These are phyloP conservation scores for Cephalophus harveyi DNA, from an alignment of 2,113 vertebrate genomes.

Conservation along the genomic window DNA sequence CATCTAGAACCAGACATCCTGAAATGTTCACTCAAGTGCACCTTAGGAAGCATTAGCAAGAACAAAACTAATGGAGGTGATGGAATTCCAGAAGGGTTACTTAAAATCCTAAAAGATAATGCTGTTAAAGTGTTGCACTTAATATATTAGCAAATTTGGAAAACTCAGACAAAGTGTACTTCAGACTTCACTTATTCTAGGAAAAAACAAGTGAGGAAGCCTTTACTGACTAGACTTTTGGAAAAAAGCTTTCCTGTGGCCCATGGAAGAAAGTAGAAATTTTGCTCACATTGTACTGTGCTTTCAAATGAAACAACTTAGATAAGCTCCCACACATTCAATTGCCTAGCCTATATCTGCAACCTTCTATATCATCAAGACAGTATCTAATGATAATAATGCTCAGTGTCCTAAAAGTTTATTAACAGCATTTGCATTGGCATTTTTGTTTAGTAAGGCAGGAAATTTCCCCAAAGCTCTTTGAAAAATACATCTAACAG, in stretches of 20 bases:
- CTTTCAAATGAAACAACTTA: not conserved
- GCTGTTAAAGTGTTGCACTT: not conserved
- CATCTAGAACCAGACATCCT: rapidly evolving
- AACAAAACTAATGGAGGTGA: not conserved
- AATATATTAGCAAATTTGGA: not conserved
- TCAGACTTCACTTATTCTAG: not conserved
- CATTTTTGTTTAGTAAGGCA: not conserved
- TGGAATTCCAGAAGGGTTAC: not conserved
- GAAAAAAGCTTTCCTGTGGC: not conserved
- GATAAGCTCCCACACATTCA: not conserved
- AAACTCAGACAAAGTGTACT: not conserved
- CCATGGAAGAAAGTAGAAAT: not conserved
- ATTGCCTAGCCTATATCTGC: not conserved
- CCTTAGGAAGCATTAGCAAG: not conserved
- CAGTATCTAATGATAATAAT: not conserved
- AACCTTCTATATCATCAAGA: not conserved
- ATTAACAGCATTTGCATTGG: not conserved
- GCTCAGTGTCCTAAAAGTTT: not conserved
- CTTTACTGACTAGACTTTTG: not conserved
- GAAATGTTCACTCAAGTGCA: not conserved
- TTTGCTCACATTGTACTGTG: not conserved
- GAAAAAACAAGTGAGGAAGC: not conserved
- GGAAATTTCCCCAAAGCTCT: not conserved
- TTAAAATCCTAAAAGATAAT: not conserved
- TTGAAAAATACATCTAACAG: not conserved